Conservation (phyloP, 2,113 vertebrate species). For the Nettapus auritus region DNA sequence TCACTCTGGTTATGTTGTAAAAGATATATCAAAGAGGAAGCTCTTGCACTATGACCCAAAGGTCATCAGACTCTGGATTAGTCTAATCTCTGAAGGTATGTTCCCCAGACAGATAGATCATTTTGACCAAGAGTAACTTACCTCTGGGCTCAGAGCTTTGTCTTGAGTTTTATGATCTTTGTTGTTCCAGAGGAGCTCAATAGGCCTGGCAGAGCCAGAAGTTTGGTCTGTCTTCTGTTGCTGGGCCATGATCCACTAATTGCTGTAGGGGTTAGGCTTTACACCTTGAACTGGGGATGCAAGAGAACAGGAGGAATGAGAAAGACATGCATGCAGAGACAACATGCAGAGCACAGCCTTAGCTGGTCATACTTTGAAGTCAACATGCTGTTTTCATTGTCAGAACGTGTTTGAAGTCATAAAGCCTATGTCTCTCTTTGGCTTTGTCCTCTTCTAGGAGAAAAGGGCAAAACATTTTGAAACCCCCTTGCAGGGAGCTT, state of each 20-base stretch:
- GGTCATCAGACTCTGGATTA: slow-evolving; percentile 62
- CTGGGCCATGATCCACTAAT: not conserved
- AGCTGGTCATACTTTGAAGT: not conserved
- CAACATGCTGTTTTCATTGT: not conserved
- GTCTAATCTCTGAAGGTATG: slow-evolving; percentile 44
- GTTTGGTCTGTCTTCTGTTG: not conserved
- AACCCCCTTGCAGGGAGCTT: not conserved
- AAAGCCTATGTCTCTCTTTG: not conserved
- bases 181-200: not conserved
- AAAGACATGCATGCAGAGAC: not conserved
- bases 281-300: not conserved
- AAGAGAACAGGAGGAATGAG: not conserved
- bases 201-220: not conserved
- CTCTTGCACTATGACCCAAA: slow-evolving; percentile 61
- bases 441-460: not conserved
- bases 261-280: not conserved
- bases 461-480: not conserved
- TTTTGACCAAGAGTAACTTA: slow-evolving; percentile 22
- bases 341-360: fast-evolving
- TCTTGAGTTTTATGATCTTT: not conserved
- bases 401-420: not conserved
- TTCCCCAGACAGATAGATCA: slow-evolving; percentile 34
- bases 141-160: slow-evolving; percentile 34
- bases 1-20: slow-evolving; percentile 51
- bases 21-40: slow-evolving; percentile 55